A percentile compares a stretch with the other conserved stretches of the same genome.
Evolutionary conservation across 2,888 invertebrate species (phyloP).

Genomic region (Temnothorax rugatulus): DNA sequence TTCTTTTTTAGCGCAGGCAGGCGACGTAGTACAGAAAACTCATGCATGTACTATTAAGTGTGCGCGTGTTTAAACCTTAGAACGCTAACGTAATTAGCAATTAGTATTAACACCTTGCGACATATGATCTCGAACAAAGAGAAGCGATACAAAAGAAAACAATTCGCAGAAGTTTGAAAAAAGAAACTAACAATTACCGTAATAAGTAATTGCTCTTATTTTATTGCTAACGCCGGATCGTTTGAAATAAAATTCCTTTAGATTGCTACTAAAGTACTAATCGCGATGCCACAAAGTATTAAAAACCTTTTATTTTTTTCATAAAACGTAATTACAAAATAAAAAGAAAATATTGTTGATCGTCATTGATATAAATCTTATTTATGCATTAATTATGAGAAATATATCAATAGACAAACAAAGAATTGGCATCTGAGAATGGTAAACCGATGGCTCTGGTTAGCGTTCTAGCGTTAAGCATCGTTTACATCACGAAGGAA

Average conservation of each 20-base stretch:
- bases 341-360: background rate
- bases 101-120: slow-evolving; percentile 14
- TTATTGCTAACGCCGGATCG: background rate
- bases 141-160: background rate
- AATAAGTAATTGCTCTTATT: background rate
- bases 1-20: slow-evolving; percentile 68
- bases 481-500: slow-evolving; percentile 69
- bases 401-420: background rate
- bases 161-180: background rate
- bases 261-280: background rate
- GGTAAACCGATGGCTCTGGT: background rate
- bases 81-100: slow-evolving; percentile 31
- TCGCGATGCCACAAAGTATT: slow-evolving; percentile 3
- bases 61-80: slow-evolving; percentile 66
- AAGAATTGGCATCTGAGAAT: background rate
- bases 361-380: slow-evolving; percentile 21
- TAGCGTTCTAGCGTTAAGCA: slow-evolving; percentile 62
- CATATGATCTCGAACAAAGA: background rate
- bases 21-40: slow-evolving; percentile 71
- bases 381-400: background rate
- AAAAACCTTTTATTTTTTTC: background rate
- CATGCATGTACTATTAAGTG: slow-evolving; percentile 69
- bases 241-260: background rate
- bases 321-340: too few species aligned
- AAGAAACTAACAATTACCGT: background rate